Evolutionary conservation across 2,113 vertebrate genomes (phyloP).

Genomic region (Solea solea): DNA sequence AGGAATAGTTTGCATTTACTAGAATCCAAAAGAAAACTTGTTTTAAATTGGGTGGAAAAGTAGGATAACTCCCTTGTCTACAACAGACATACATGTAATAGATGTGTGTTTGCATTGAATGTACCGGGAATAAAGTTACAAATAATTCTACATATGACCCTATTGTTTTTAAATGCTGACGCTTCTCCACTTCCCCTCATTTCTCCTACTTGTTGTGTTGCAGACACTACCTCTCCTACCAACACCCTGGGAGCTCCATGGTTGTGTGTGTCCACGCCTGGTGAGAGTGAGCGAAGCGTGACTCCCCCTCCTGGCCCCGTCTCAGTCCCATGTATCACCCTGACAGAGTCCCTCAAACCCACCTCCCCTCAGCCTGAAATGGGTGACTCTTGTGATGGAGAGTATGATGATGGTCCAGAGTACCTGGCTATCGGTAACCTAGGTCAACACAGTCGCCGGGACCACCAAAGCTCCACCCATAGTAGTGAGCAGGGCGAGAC

Average conservation of each 20-base stretch:
- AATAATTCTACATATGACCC: neutral
- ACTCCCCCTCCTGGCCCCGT: conserved; percentile 10
- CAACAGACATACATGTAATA: neutral
- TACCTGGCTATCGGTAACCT: conserved; percentile 96
- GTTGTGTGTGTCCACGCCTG: conserved; percentile 47
- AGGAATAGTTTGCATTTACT: too few relatives aligned
- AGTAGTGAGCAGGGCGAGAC: conserved; percentile 62
- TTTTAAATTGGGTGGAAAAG: neutral
- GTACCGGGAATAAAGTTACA: neutral
- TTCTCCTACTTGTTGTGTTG: conserved; percentile 12
- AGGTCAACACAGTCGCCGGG: conserved; percentile 80
- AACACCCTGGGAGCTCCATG: conserved; percentile 67
- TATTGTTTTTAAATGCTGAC: neutral
- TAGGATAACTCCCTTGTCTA: neutral
- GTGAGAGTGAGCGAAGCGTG: conserved; percentile 19
- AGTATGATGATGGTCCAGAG: conserved; percentile 92
- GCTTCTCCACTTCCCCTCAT: neutral
- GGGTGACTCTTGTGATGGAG: conserved; percentile 80
- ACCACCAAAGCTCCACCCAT: conserved; percentile 74
- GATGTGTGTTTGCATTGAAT: neutral
- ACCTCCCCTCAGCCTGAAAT: conserved; percentile 46
- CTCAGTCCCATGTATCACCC: conserved; percentile 43
- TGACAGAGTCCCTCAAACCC: conserved; percentile 39
- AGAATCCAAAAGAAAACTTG: neutral
- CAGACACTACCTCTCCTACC: conserved; percentile 59